Base-by-base conservation (phyloP, 2,113 vertebrate genomes). In the Synodontis membranacea region DNA sequence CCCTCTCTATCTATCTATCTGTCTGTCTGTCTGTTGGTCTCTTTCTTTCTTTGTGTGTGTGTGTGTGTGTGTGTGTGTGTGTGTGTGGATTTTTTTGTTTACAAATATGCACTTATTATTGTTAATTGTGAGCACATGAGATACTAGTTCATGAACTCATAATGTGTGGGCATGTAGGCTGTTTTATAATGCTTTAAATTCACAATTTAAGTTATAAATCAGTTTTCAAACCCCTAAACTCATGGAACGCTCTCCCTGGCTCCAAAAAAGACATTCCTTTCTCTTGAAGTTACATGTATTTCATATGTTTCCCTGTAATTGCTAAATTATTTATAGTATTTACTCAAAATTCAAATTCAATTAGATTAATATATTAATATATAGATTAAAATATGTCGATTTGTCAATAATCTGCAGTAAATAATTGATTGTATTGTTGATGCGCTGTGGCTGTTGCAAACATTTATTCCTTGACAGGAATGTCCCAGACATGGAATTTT, bases 401-500 rank as follows among this genome's bases (percentile, higher is more conserved):
- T 2, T 48, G 44, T 72, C 12, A 46, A 28, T 44, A 25, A 44
- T 74, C 23, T 74, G 70, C 37, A 14, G 4, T 46, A 46, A n/a
- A 17, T 31, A 50, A 50, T 74, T 50, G 44, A 5, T 17, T 76
- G 28, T n/a, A 48, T 19, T 76, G 25, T n/a, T 76, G 15, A 17
- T 80, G 79, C 54, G 6, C 10, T 60, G 23, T 81, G 19, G 21
- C 10, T 42, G 11, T 60, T 60, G 17, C 17, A 8, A 52, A 31
- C 5, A 72, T 88, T 64, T 74, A 31, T 19, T 93, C 95, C 94
- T 96, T 96, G 86, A 96, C 93, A 80, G 86, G 46, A 39, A 25
- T 84, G 23, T 82, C 76, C 82, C 94, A 99, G 98, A 99, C 78
- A 99, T 99, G 97, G 97, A 99, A 91, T 99, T 99, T 87, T 93